Conservation (phyloP, 30 jellyfish, hydroid and myxozoan species). For the Aurelia aurita complex sp. Pacific region DNA sequence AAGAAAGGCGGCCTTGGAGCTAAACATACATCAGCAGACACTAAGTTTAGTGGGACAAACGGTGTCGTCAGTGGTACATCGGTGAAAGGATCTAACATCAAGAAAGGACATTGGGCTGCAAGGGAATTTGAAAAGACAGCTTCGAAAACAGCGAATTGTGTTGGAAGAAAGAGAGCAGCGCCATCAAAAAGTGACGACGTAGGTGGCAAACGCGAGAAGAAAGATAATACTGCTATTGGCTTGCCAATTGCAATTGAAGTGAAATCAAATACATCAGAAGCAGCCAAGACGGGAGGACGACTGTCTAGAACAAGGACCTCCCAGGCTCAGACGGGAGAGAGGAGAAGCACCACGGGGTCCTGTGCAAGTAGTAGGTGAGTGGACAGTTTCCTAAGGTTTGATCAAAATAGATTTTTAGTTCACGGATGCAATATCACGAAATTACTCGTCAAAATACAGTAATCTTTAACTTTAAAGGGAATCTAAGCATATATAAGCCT, state of each 20-base stretch:
- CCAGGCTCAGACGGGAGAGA: slow-evolving; percentile 89
- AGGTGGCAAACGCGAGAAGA: slow-evolving; percentile 52
- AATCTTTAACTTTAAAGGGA: too few relatives aligned
- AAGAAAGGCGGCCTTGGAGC: too few relatives aligned
- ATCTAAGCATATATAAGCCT: too few relatives aligned
- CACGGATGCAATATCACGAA: too few relatives aligned
- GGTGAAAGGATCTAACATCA: neutral
- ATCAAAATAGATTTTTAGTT: too few relatives aligned
- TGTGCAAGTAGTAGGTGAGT: slow-evolving; percentile 97
- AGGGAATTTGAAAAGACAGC: neutral
- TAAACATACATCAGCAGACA: neutral
- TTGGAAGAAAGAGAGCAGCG: slow-evolving; percentile 51
- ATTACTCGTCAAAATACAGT: too few relatives aligned
- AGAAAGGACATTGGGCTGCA: neutral
- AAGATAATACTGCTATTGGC: slow-evolving; percentile 24
- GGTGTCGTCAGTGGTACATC: neutral
- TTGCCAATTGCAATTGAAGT: slow-evolving; percentile 3
- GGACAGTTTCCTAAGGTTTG: neutral
- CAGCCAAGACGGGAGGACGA: slow-evolving; percentile 99
- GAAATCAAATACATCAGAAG: slow-evolving; percentile 33
- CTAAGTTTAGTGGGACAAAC: neutral
- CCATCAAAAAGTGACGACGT: slow-evolving; percentile 37
- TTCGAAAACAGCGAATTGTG: neutral
- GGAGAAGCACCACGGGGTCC: slow-evolving; percentile 96
- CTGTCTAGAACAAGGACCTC: slow-evolving; percentile 91